Evolutionary conservation across 2,888 invertebrate genomes (phyloP).

Genomic region (Rhagonycha lutea): DNA sequence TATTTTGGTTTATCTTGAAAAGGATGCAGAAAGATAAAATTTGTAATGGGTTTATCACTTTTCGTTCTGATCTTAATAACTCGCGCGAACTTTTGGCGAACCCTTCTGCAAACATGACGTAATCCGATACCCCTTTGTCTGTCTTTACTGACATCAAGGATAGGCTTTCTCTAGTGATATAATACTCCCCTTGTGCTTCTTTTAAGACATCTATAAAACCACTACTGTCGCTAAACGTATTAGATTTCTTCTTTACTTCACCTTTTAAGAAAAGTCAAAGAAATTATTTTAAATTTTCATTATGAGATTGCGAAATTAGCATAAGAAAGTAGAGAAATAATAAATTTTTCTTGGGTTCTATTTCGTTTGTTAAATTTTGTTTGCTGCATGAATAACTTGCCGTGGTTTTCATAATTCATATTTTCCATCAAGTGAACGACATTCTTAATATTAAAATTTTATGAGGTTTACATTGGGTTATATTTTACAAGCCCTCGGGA

Average conservation of each 20-base stretch:
- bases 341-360: not conserved
- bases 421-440: constrained; percentile 39
- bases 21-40: not conserved
- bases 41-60: constrained; percentile 7
- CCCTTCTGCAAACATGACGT: constrained; percentile 22
- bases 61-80: constrained; percentile 22
- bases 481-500: constrained; percentile 42
- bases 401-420: constrained; percentile 32
- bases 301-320: not conserved
- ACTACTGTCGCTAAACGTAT: not conserved
- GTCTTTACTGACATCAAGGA: constrained; percentile 15
- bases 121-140: constrained; percentile 29
- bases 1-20: not conserved
- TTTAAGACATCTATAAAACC: constrained; percentile 3
- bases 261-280: not conserved
- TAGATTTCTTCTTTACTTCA: not conserved
- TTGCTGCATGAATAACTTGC: not conserved
- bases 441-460: constrained; percentile 48
- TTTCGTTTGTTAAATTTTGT: not conserved
- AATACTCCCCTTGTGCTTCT: constrained; percentile 8
- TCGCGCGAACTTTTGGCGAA: constrained; percentile 12
- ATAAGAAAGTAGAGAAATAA: not conserved
- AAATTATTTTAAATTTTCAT: not conserved
- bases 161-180: constrained; percentile 9
- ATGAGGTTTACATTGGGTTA: constrained; percentile 40